phyloP scores from a whole-genome alignment of 2,113 vertebrate species.

The Stigmatopora argus region DNA sequence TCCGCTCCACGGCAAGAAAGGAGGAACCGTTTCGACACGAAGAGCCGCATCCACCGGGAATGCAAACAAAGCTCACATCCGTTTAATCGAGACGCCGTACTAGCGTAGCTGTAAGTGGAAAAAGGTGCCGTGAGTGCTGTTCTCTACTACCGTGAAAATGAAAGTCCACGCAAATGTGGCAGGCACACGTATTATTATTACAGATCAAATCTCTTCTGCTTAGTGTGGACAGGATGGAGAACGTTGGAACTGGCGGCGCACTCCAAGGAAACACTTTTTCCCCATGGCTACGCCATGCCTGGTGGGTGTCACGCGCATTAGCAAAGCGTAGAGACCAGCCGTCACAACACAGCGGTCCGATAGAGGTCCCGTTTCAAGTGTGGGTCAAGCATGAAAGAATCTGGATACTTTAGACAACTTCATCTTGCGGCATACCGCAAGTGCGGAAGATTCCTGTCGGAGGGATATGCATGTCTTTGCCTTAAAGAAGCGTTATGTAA shows the following conservation, averaged over 20 bases:
- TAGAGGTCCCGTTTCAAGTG: slow-evolving; percentile 35
- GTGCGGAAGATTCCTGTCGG: slow-evolving; percentile 27
- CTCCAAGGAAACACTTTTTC: slow-evolving; percentile 30
- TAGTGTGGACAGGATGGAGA: slow-evolving; percentile 34
- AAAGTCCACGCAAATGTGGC: slow-evolving; percentile 39
- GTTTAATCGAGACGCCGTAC: slow-evolving; percentile 27
- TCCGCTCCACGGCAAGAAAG: slow-evolving; percentile 7
- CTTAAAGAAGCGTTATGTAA: too few relatives aligned
- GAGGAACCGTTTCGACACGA: background rate
- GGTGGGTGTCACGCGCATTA: slow-evolving; percentile 58
- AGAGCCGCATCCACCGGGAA: slow-evolving; percentile 2
- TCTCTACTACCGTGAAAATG: slow-evolving; percentile 47
- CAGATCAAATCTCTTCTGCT: slow-evolving; percentile 52
- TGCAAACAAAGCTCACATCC: slow-evolving; percentile 10
- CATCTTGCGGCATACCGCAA: slow-evolving; percentile 16
- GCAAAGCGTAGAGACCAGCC: slow-evolving; percentile 39
- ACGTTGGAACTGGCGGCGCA: slow-evolving; percentile 38
- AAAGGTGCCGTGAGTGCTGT: slow-evolving; percentile 42
- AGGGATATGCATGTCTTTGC: slow-evolving; percentile 11
- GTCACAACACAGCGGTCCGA: slow-evolving; percentile 50
- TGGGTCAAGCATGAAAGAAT: slow-evolving; percentile 45
- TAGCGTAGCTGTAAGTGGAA: slow-evolving; percentile 41
- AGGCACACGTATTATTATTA: slow-evolving; percentile 53
- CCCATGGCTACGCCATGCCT: slow-evolving; percentile 18
- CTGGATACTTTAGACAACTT: slow-evolving; percentile 36